Evolutionary conservation across 2,113 vertebrate species (phyloP).

Genomic region (Alouatta palliata): DNA sequence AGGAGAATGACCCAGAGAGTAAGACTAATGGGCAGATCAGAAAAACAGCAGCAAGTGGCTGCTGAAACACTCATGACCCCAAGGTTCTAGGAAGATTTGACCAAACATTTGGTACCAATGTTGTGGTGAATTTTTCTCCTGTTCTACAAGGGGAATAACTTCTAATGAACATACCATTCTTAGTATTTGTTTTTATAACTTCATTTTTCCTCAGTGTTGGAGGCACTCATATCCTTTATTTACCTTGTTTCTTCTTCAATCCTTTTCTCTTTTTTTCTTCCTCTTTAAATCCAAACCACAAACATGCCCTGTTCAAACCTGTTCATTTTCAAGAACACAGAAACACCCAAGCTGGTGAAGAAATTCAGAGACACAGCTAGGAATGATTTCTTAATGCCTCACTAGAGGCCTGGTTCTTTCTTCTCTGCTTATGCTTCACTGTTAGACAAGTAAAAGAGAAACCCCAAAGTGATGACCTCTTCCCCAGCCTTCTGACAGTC

Average conservation of each 20-base stretch:
- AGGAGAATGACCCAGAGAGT: not conserved
- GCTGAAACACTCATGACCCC: not conserved
- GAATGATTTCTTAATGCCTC: not conserved
- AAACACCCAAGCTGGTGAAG: not conserved
- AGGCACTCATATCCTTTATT: not conserved
- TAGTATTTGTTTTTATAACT: not conserved
- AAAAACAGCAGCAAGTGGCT: not conserved
- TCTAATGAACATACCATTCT: not conserved
- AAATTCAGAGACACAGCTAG: not conserved
- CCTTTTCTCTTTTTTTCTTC: not conserved
- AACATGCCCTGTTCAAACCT: not conserved
- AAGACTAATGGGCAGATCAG: not conserved
- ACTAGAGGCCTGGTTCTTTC: not conserved
- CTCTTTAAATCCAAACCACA: not conserved
- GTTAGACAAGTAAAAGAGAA: not conserved
- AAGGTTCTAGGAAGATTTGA: not conserved
- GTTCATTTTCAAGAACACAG: not conserved
- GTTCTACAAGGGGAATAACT: not conserved
- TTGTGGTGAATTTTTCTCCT: not conserved
- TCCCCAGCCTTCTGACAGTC: not conserved
- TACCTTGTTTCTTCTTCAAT: not conserved
- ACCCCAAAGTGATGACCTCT: not conserved
- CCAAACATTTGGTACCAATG: fast-evolving
- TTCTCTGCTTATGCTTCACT: not conserved
- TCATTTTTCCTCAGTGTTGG: not conserved